Base-by-base conservation (phyloP, 2,797 vertebrate genomes). In the Pitangus sulphuratus region DNA sequence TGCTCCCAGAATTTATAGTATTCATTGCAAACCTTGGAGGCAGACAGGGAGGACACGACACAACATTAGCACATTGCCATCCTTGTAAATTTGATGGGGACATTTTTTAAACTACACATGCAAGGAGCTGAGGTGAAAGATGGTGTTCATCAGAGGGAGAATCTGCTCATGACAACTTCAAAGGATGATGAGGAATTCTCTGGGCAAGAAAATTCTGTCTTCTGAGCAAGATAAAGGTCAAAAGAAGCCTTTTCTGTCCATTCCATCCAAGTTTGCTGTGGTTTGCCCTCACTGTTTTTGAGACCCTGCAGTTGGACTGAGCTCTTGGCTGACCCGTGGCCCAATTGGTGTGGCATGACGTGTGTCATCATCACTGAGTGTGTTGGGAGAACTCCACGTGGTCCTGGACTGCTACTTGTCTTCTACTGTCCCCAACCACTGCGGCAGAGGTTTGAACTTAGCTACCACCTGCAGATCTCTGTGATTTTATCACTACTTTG, bases 381-480 rank as follows among this genome's bases (percentile, higher is more conserved):
- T 13, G 33, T 25, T 3, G 8, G 7, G 25, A 33, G 8, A 8
- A 30, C 5, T 62, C 40, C 20, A 15, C 0, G 0, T 21, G 8
- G 40, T 40, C 21, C 28, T 2, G 1, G 9, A 62, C 44, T 64
- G 26, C 70, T 66, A 14, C 15, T 28, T 8, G 4, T n/a, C 53
- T 72, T 75, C 54, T 65, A 15, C 33, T 78, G 26, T 30, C 65
- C 69, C 35, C 80, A 92, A 54, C 22, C 54, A 56, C 40, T 1
- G 3, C 87, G 37, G 35, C 57, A 81, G 33, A 62, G 50, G 68
- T 80, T 60, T 91, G 69, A 86, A 84, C 16, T 77, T 35, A 48
- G 26, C 50, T 78, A 54, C 86, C 61, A 61, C 35, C 42, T 64
- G 58, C 62, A 53, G n/a, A 83, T 28, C 21, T n/a, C 48, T 30